Evolutionary conservation across 2,888 invertebrate genomes (phyloP).

Genomic region (Siphonodentalium dalli): DNA sequence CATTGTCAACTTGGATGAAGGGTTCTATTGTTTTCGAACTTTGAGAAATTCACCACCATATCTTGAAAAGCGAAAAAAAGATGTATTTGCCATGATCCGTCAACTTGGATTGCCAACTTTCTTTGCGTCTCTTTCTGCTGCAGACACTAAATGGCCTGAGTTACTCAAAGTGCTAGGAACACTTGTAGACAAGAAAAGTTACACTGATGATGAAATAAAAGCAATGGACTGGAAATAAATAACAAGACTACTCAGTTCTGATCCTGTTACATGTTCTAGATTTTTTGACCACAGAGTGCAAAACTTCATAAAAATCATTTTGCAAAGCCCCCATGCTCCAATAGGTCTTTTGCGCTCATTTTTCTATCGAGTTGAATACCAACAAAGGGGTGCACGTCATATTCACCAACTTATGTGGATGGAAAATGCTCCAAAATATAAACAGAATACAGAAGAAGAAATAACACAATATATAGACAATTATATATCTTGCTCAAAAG

Average conservation of each 20-base stretch:
- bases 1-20: constrained; percentile 40
- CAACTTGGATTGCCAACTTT: too few species aligned
- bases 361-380: background rate
- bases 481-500: background rate
- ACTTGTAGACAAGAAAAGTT: constrained; percentile 1
- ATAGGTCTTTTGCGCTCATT: constrained; percentile 1
- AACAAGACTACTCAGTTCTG: constrained; percentile 2
- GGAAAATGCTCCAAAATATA: background rate
- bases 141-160: too few species aligned
- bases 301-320: constrained; percentile 1
- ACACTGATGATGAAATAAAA: constrained; percentile 8
- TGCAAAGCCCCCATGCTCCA: background rate
- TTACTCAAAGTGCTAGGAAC: background rate
- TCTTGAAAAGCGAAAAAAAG: constrained; percentile 1
- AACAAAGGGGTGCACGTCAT: background rate
- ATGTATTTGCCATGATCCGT: too few species aligned
- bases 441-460: background rate
- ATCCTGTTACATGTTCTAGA: constrained; percentile 19
- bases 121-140: too few species aligned
- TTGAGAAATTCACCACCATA: constrained; percentile 11
- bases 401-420: background rate
- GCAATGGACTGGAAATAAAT: constrained; percentile 5
- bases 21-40: constrained; percentile 43
- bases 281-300: constrained; percentile 15
- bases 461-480: background rate